Evolutionary conservation across 1,140 invertebrate species (phyloP), one percentile per base, ranked within the genome.

Genomic region (Drosophila pruinosa): DNA sequence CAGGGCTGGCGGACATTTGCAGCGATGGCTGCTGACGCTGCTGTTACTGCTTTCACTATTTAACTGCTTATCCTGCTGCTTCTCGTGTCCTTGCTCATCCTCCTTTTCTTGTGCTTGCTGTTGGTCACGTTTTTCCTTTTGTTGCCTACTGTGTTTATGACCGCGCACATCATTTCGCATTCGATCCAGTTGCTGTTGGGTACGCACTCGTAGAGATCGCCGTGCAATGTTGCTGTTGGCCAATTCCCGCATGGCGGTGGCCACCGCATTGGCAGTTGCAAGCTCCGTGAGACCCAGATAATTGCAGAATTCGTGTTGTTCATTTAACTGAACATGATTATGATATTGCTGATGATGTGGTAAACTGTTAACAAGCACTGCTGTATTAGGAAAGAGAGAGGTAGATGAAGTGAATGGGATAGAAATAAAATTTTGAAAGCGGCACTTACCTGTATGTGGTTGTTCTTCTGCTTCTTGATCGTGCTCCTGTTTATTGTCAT

Each of bases 251-350:
- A 88, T 88, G 0, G 89, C 89, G 6, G 38, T 69, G 4, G 85
- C 89, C 17, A 91, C 83, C 0, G 86, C 86, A 54, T 85, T 90
- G 0, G 89, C 86, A 3, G 85, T 91, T 4, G 89, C 72, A 28
- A 85, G 43, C 28, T 82, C 89, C 0, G 89, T 90, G 0, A 91
- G 79, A 0, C 89, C 89, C 8, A 91, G 41, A 48, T 91, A 91
- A 61, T 85, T 91, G 61, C 89, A 91, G 43, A 91, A 91, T 38
- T 91, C 89, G 8, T 91, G 89, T 50, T 91, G 89, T 56, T 91
- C 70, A 73, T 77, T 83, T 10, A 81, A 71, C 47, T 81, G 69
- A 0, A 28, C 50, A n/a, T 79, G 62, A 3, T 63, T 71, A 4
- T 70, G 62, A n/a, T 47, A 67, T 19, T 72, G 64, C 7, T 15